Conservation (phyloP, 2,888 invertebrate genomes). For the Macropis europaea region DNA sequence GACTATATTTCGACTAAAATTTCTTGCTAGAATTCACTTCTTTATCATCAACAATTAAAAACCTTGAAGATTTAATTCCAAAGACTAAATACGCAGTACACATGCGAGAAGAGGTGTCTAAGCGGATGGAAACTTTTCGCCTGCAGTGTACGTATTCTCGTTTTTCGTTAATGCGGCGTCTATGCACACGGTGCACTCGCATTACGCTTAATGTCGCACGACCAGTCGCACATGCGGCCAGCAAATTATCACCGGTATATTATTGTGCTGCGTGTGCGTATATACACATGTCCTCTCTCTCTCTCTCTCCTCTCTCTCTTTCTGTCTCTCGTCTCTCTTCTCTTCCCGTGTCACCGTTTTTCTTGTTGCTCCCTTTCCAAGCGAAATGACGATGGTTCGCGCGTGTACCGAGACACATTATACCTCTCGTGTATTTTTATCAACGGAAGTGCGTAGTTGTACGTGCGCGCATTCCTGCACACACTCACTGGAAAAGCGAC, state of each 20-base stretch:
- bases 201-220: conserved; percentile 65
- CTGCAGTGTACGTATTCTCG: conserved; percentile 49
- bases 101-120: too few relatives aligned
- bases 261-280: conserved; percentile 65
- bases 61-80: too few relatives aligned
- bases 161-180: conserved; percentile 62
- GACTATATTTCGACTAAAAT: too few relatives aligned
- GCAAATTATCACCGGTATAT: conserved; percentile 65
- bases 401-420: conserved; percentile 71
- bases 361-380: conserved; percentile 18
- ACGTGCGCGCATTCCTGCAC: conserved; percentile 74
- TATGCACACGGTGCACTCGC: conserved; percentile 61
- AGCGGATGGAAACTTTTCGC: too few relatives aligned
- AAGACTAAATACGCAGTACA: too few relatives aligned
- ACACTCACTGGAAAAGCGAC: conserved; percentile 67
- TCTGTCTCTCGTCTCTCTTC: conserved; percentile 1
- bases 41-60: too few relatives aligned
- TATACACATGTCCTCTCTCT: too few relatives aligned
- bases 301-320: background rate
- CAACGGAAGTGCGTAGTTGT: conserved; percentile 79
- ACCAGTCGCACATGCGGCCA: conserved; percentile 52
- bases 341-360: background rate
- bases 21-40: too few relatives aligned
- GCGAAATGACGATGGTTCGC: conserved; percentile 62
- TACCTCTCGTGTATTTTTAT: conserved; percentile 77